A percentile compares a stretch with the other conserved stretches of the same genome.
Conservation (phyloP, 2,888 invertebrate species). For the Agrotis exclamationis region DNA sequence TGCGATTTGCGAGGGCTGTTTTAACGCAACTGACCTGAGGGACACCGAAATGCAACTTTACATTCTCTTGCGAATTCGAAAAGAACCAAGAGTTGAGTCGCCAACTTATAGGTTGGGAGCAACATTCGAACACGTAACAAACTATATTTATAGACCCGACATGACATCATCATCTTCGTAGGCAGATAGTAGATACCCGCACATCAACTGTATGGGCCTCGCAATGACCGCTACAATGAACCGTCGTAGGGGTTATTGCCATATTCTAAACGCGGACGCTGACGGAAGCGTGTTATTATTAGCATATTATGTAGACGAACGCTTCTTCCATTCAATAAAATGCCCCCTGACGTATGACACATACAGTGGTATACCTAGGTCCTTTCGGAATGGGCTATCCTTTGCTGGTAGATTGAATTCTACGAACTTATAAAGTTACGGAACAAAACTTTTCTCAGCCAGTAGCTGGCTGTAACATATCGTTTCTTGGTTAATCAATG, state of each 20-base stretch:
- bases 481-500: not conserved
- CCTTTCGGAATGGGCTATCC: not conserved
- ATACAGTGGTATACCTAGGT: not conserved
- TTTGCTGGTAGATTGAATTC: not conserved
- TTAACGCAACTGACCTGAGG: too few species aligned
- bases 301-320: slow-evolving; percentile 18
- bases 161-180: slow-evolving; percentile 11
- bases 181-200: not conserved
- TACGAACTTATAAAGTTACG: not conserved
- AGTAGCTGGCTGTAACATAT: not conserved
- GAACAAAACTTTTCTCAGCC: not conserved
- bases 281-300: slow-evolving; percentile 35
- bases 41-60: too few species aligned
- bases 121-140: slow-evolving; percentile 14
- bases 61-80: too few species aligned
- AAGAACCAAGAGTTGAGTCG: not conserved
- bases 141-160: slow-evolving; percentile 9
- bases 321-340: slow-evolving; percentile 10
- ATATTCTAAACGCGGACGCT: slow-evolving; percentile 6
- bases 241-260: slow-evolving; percentile 35
- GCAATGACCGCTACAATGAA: slow-evolving; percentile 33
- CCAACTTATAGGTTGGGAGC: slow-evolving; percentile 12
- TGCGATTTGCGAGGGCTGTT: too few species aligned
- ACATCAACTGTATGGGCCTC: slow-evolving; percentile 24
- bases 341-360: not conserved